Evolutionary conservation across 2,113 vertebrate species (phyloP), one percentile per base, ranked within the genome.

Genomic region (Parus major): DNA sequence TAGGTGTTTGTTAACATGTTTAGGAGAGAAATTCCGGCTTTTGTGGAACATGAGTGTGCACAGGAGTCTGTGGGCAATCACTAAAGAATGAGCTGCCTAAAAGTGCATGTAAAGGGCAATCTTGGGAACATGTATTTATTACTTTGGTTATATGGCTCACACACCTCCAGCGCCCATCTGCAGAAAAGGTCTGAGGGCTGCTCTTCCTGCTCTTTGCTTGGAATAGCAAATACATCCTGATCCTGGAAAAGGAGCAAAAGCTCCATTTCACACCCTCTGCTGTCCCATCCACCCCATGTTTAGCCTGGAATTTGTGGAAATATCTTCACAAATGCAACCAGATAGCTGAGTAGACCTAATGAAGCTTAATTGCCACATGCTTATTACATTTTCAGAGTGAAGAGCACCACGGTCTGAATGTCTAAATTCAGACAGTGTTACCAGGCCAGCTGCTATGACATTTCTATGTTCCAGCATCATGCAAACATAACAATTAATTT

Each of bases 381-480:
- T 95, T 95, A 69, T 96, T 83, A 83, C 71, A 85, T 89, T 89
- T 92, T 44, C 78, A 76, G 84, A 78, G 36, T 57, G 42, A 82
- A 97, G 72, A 86, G 61, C 65, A 87, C 73, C 50, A 89, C 50
- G 77, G 68, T 66, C 71, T 86, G 63, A 93, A 92, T 70, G 63
- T 77, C 79, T 93, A 92, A 82, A 95, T 95, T 93, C 96, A 85
- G 89, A 63, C 65, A 79, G n/a, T n/a, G 33, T 91, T 92, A 84
- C 46, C 44, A 92, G 65, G 73, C 73, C 81, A 82, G 73, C 65
- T 85, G 89, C 61, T 49, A 80, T 87, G 95, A 89, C 73, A 87
- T 93, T 93, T 89, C 78, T 57, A 11, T 87, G 61, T 85, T 95
- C 89, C 73, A 89, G 22, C 76, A 69, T 69, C 85, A 95, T 41